Percentiles rank a stretch among this genome's conserved stretches.
These are phyloP conservation scores for Petrocephalus microphthalmus DNA, from an alignment of 2,113 vertebrate species.

Conservation along the genomic window DNA sequence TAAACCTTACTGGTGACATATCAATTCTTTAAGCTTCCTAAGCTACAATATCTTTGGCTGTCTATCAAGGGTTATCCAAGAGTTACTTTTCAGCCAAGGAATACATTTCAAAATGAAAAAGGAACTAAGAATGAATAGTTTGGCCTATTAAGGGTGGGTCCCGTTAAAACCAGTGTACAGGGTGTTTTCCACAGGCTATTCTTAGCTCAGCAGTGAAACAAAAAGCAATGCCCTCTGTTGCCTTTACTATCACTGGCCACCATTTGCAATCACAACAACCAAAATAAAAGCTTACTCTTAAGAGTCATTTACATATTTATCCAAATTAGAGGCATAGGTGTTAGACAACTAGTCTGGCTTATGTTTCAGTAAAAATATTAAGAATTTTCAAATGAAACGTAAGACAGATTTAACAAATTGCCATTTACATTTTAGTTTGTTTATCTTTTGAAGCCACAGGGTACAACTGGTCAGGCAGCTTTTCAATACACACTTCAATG, in stretches of 20 bases:
- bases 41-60: slow-evolving; percentile 11
- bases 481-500: background rate
- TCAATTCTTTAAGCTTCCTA: slow-evolving; percentile 17
- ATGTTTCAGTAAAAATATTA: background rate
- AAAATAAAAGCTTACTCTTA: background rate
- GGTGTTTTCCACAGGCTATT: slow-evolving; percentile 54
- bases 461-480: background rate
- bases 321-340: background rate
- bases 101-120: slow-evolving; percentile 44
- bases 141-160: slow-evolving; percentile 57
- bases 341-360: background rate
- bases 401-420: background rate
- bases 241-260: background rate
- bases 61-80: slow-evolving; percentile 10
- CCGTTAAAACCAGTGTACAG: slow-evolving; percentile 38
- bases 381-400: background rate
- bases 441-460: background rate
- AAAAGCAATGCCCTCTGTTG: background rate
- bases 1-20: background rate
- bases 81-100: slow-evolving; percentile 39
- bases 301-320: background rate
- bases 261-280: background rate
- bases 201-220: slow-evolving; percentile 50
- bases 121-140: slow-evolving; percentile 44
- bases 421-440: background rate